Evolutionary conservation across 2,888 invertebrate genomes (phyloP).

Genomic region (Corythucha ciliata): DNA sequence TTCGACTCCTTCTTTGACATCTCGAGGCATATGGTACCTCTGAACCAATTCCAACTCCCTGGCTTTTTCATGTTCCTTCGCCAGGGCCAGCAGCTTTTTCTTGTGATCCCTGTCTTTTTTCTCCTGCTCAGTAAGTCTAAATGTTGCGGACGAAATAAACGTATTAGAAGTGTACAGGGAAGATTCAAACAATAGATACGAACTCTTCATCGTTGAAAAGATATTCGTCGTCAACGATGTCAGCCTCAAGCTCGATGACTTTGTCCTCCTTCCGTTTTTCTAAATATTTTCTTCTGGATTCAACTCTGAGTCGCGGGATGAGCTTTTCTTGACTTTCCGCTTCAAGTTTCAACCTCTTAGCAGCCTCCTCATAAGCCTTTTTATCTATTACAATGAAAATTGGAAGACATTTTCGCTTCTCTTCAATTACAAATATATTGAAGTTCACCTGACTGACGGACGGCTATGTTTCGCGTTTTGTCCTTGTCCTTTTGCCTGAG

Average conservation of each 20-base stretch:
- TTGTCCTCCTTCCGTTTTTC: slow-evolving; percentile 95
- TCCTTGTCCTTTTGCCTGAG: slow-evolving; percentile 82
- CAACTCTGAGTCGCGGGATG: slow-evolving; percentile 76
- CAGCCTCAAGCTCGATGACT: slow-evolving; percentile 86
- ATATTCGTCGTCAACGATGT: slow-evolving; percentile 92
- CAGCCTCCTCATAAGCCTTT: slow-evolving; percentile 75
- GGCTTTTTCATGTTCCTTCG: slow-evolving; percentile 92
- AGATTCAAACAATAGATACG: slow-evolving; percentile 43
- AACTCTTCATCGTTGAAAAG: slow-evolving; percentile 82
- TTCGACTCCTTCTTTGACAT: slow-evolving; percentile 41
- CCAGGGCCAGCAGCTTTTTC: slow-evolving; percentile 77
- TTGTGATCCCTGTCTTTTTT: slow-evolving; percentile 78
- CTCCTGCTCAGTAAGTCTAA: slow-evolving; percentile 77
- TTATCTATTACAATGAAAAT: slow-evolving; percentile 47
- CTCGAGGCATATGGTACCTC: slow-evolving; percentile 89
- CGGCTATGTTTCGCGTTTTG: slow-evolving; percentile 66
- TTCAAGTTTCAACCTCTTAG: slow-evolving; percentile 80
- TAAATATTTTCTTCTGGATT: slow-evolving; percentile 87
- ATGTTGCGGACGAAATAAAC: slow-evolving; percentile 30
- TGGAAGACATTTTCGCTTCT: slow-evolving; percentile 1
- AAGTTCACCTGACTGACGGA: background rate
- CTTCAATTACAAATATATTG: background rate
- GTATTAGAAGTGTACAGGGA: background rate
- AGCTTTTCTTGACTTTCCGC: slow-evolving; percentile 67
- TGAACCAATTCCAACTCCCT: slow-evolving; percentile 86